A percentile compares a stretch with the other conserved stretches of the same genome.
Evolutionary conservation across 2,113 vertebrate species (phyloP).

Genomic region (zebrafish (Danio rerio)): GRCz12tu NC_133178.1:57536001-57536500

Average conservation of each 20-base stretch:
- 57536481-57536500: background rate
- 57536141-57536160: background rate
- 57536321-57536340: conserved; percentile 57
- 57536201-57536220: background rate
- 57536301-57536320: background rate
- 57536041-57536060: too few species aligned
- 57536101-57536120: background rate
- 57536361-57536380: conserved; percentile 64
- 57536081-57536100: too few species aligned
- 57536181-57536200: background rate
- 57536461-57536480: conserved; percentile 60
- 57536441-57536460: conserved; percentile 65
- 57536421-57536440: conserved; percentile 66
- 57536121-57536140: background rate
- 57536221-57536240: background rate
- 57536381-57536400: conserved; percentile 58
- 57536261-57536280: background rate
- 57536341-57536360: conserved; percentile 57
- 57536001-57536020: too few species aligned
- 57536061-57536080: too few species aligned
- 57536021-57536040: too few species aligned
- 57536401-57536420: conserved; percentile 71
- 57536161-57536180: background rate
- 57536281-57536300: conserved; percentile 37
- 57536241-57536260: background rate